A percentile compares a stretch with the other conserved stretches of the same genome.
Conservation (phyloP, 2,888 invertebrate genomes). For the Liopterus haemorrhoidalis region DNA sequence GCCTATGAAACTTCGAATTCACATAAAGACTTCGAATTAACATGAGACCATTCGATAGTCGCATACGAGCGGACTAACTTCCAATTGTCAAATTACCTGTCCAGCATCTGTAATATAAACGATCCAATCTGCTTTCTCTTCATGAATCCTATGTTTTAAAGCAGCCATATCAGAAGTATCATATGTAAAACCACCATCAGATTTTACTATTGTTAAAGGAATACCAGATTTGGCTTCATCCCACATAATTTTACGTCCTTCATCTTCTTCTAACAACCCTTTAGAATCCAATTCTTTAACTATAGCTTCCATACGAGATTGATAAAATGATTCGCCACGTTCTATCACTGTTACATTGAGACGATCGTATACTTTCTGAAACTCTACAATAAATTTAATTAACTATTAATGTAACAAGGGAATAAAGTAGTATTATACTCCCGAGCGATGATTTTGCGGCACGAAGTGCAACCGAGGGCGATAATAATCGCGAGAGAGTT, state of each 20-base stretch:
- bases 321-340: slow-evolving; percentile 96
- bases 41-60: background rate
- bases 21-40: slow-evolving; percentile 1
- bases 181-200: slow-evolving; percentile 95
- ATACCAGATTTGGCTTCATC: slow-evolving; percentile 61
- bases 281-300: slow-evolving; percentile 60
- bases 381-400: slow-evolving; percentile 58
- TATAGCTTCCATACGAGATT: slow-evolving; percentile 77
- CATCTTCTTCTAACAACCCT: slow-evolving; percentile 60
- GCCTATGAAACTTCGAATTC: background rate
- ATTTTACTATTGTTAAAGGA: slow-evolving; percentile 91
- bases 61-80: background rate
- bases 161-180: slow-evolving; percentile 98
- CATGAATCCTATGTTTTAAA: slow-evolving; percentile 73
- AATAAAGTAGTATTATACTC: too few species aligned
- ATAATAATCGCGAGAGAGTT: too few species aligned
- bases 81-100: slow-evolving; percentile 54
- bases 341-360: slow-evolving; percentile 72
- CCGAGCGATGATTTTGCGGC: too few species aligned
- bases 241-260: slow-evolving; percentile 75
- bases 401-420: too few species aligned
- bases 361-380: slow-evolving; percentile 82
- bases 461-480: too few species aligned
- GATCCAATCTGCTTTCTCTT: slow-evolving; percentile 83
- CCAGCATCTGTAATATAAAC: slow-evolving; percentile 94